Evolutionary conservation across 2,888 invertebrate genomes (phyloP).

Genomic region (Salticus scenicus): DNA sequence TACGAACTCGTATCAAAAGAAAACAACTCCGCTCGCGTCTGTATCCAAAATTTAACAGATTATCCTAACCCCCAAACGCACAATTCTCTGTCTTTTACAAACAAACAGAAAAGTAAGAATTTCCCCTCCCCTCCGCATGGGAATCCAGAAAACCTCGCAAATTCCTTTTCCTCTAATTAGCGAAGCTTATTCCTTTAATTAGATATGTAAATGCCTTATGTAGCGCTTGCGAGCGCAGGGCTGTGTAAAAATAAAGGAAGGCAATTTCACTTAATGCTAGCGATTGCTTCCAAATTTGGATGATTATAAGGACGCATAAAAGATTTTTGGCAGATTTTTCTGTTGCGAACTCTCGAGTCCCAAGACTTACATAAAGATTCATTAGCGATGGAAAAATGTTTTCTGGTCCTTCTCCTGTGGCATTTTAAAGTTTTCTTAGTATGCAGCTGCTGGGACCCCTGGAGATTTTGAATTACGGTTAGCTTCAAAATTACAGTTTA

Average conservation of each 20-base stretch:
- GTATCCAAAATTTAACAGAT: conserved; percentile 67
- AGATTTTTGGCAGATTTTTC: conserved; percentile 66
- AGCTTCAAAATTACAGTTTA: conserved; percentile 50
- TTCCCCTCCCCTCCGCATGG: conserved; percentile 6
- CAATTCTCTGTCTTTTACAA: conserved; percentile 63
- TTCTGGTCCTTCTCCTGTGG: not conserved
- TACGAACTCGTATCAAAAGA: conserved; percentile 23
- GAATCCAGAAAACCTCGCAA: conserved; percentile 54
- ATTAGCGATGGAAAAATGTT: conserved; percentile 52
- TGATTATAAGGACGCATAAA: conserved; percentile 47
- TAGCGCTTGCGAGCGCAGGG: conserved; percentile 17
- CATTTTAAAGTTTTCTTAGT: conserved; percentile 61
- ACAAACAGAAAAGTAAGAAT: conserved; percentile 58
- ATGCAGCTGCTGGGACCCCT: conserved; percentile 7
- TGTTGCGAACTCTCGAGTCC: conserved; percentile 24
- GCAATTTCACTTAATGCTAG: conserved; percentile 38
- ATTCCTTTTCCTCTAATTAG: conserved; percentile 57
- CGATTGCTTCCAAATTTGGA: conserved; percentile 56
- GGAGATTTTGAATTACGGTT: conserved; percentile 19
- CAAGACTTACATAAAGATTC: conserved; percentile 55
- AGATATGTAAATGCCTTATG: conserved; percentile 66
- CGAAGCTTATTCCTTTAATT: conserved; percentile 65
- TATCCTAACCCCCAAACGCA: conserved; percentile 64
- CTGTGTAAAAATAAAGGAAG: conserved; percentile 17
- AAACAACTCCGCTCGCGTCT: conserved; percentile 24